Base-by-base conservation (phyloP, 2,797 vertebrate species). In the Sebastiscus tertius region DNA sequence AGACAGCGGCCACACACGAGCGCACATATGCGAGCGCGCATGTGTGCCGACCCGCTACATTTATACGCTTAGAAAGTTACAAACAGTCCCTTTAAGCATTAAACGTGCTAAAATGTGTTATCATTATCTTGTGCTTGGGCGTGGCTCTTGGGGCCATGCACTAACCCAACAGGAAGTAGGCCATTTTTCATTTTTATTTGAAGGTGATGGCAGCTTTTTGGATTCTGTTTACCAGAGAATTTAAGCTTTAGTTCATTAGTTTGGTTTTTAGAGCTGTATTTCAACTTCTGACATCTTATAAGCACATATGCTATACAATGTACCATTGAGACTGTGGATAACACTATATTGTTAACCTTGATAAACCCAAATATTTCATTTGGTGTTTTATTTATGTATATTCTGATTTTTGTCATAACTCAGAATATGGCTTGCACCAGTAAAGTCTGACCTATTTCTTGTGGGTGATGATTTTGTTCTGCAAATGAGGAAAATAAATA, bases 191-290 rank as follows among this genome's bases (percentile, higher is more conserved):
- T 42, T 42, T 42, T 0, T 42, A 42, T 49, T 80, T 52, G 1
- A 75, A 68, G 61, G 8, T 49, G 33, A 79, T 39, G 68, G 54
- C 72, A 86, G 56, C 58, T 86, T 66, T 67, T 54, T 29, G 49
- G 20, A 62, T 34, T 70, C 11, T 64, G 18, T 73, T 27, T 56
- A 62, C 8, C 3, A 11, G 3, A 69, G 20, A 61, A 18, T 73
- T 72, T 7, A 29, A 54, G 3, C 16, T 54, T 52, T 16, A 33
- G 8, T 79, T 58, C 52, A 55, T 22, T 60, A 8, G 54, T 34
- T 49, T 72, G 13, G 33, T 62, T 36, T 49, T 66, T 72, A 8
- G 2, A 54, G 13, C 14, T 64, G 1, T 29, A 26, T 71, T 58
- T 58, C 8, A 54, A 29, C 39, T 16, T 66, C 4, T 64, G n/a